Conservation (phyloP, 2,888 invertebrate species). For the Diplazon laetatorius region DNA sequence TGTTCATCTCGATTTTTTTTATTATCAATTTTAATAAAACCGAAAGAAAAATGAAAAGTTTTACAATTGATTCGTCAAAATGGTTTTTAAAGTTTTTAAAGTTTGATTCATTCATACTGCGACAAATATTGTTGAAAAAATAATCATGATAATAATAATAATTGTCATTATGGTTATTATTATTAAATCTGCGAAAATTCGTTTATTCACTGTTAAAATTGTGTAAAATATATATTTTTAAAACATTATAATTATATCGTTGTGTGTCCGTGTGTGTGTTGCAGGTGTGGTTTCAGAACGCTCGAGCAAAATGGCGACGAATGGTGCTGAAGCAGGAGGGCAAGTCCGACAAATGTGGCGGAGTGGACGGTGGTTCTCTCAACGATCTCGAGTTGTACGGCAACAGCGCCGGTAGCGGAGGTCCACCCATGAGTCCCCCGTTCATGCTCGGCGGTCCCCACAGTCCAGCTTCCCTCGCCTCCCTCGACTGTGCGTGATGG, state of each 20-base stretch:
- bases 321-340: conserved; percentile 93
- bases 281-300: conserved; percentile 98
- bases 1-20: conserved; percentile 27
- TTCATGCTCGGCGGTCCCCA: conserved; percentile 88
- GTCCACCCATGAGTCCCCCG: conserved; percentile 88
- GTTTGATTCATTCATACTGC: no score
- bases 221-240: no score
- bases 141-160: no score
- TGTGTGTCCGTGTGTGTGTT: conserved; percentile 79
- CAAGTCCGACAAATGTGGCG: conserved; percentile 89
- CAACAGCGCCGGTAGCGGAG: conserved; percentile 87
- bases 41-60: no score
- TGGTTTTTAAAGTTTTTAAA: no score
- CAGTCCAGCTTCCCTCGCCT: conserved; percentile 89
- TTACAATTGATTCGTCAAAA: not conserved
- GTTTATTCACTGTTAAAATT: no score
- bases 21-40: conserved; percentile 14
- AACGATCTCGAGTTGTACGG: conserved; percentile 81
- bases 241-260: no score
- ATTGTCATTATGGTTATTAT: no score
- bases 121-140: no score
- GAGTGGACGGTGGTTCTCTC: conserved; percentile 85
- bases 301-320: conserved; percentile 95
- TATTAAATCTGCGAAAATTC: no score
- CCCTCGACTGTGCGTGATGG: conserved; percentile 89